Percentiles rank a stretch among this genome's conserved stretches.
phyloP scores from a whole-genome alignment of 1,140 invertebrate species.

The Nilaparvata lugens region DNA sequence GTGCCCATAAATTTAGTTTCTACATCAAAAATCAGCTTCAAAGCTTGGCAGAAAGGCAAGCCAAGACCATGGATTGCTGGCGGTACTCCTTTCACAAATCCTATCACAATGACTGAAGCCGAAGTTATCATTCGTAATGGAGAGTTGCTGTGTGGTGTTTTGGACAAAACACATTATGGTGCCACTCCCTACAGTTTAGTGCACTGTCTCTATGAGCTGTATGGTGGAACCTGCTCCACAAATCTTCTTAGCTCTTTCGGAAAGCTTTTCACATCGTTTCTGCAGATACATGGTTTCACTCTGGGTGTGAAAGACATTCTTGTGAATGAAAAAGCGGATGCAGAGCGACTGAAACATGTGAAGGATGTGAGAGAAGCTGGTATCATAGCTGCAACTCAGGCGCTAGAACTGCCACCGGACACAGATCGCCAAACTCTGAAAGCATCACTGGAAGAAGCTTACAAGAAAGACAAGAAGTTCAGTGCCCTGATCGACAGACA shows the following conservation, averaged over 20 bases:
- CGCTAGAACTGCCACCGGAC: slow-evolving; percentile 56
- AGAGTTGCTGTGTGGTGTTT: slow-evolving; percentile 82
- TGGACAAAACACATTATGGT: slow-evolving; percentile 96
- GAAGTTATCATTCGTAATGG: slow-evolving; percentile 85
- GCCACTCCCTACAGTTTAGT: slow-evolving; percentile 88
- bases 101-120: slow-evolving; percentile 72
- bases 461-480: slow-evolving; percentile 64
- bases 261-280: slow-evolving; percentile 81
- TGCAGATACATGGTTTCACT: slow-evolving; percentile 87
- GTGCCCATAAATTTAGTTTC: slow-evolving; percentile 66
- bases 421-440: slow-evolving; percentile 43
- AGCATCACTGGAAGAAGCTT: slow-evolving; percentile 58
- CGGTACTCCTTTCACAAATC: slow-evolving; percentile 44
- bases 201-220: slow-evolving; percentile 89
- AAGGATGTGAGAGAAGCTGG: slow-evolving; percentile 48
- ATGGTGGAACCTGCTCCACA: slow-evolving; percentile 77
- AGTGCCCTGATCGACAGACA: slow-evolving; percentile 71
- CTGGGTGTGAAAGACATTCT: slow-evolving; percentile 93
- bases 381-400: slow-evolving; percentile 50
- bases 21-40: slow-evolving; percentile 72
- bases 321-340: slow-evolving; percentile 60
- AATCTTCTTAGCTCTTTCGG: slow-evolving; percentile 80
- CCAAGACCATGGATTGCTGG: slow-evolving; percentile 50
- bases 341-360: slow-evolving; percentile 61
- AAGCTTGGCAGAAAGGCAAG: slow-evolving; percentile 56